phyloP scores from a whole-genome alignment of 2,113 vertebrate species.

The Takifugu flavidus region DNA sequence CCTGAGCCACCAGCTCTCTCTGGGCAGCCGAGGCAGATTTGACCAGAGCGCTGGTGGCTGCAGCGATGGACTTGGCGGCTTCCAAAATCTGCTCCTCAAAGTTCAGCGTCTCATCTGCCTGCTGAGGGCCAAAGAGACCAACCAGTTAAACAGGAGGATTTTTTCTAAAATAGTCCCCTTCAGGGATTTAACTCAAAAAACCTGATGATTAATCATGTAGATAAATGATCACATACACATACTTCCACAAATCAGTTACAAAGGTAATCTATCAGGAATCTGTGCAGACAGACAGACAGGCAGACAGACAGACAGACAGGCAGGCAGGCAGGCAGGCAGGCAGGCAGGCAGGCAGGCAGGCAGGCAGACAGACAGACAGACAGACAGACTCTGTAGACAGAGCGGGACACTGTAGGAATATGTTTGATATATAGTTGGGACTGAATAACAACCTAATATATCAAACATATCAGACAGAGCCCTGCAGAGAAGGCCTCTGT shows the following conservation, averaged over 20 bases:
- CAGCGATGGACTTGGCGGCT: slow-evolving; percentile 97
- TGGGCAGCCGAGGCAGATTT: slow-evolving; percentile 97
- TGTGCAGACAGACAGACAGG: slow-evolving; percentile 19
- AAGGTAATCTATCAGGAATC: slow-evolving; percentile 3
- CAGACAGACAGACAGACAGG: background rate
- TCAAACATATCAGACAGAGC: slow-evolving; percentile 99
- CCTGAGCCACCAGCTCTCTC: slow-evolving; percentile 96
- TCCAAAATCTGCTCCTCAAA: slow-evolving; percentile 99
- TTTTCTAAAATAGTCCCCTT: background rate
- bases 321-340: slow-evolving; percentile 11
- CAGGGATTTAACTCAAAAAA: background rate
- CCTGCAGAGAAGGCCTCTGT: slow-evolving; percentile 94
- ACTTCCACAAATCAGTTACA: background rate
- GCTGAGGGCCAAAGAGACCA: slow-evolving; percentile 66
- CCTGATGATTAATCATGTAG: background rate
- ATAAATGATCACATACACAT: background rate
- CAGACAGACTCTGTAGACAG: slow-evolving; percentile 84
- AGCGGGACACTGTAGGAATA: slow-evolving; percentile 99
- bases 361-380: slow-evolving; percentile 3
- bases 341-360: background rate
- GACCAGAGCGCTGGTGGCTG: slow-evolving; percentile 95
- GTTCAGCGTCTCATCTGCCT: slow-evolving; percentile 95
- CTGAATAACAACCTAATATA: slow-evolving; percentile 99
- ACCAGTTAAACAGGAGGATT: slow-evolving; percentile 19
- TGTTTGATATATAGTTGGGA: slow-evolving; percentile 99